These are phyloP conservation scores for Hyaena hyaena DNA, from an alignment of 2,113 vertebrate genomes.

Conservation along the genomic window DNA sequence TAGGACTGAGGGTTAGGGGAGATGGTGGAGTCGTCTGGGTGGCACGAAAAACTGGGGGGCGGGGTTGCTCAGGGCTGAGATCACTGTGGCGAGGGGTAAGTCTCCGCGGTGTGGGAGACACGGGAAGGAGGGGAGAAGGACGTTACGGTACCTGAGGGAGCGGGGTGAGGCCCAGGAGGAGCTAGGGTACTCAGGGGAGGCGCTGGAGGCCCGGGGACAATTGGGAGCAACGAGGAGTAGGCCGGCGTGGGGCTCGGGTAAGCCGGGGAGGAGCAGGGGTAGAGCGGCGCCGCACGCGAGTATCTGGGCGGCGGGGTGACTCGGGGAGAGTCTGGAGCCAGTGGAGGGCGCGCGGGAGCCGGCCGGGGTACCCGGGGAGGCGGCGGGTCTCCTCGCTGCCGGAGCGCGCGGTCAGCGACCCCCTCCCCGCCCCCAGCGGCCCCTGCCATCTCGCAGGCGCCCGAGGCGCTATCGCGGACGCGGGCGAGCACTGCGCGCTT, in stretches of 20 bases:
- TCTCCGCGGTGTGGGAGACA: neutral
- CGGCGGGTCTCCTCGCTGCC: neutral
- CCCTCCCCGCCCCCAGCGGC: constrained; percentile 86
- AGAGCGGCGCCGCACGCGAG: neutral
- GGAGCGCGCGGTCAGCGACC: neutral
- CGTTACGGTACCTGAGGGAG: too few relatives aligned
- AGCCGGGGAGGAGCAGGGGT: neutral
- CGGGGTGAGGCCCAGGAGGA: too few relatives aligned
- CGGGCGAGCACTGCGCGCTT: constrained; percentile 96
- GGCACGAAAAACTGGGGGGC: neutral
- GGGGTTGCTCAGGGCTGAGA: neutral
- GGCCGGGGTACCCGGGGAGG: rapidly evolving
- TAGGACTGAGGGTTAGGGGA: neutral
- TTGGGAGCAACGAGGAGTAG: neutral
- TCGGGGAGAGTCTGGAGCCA: neutral
- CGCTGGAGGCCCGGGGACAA: neutral
- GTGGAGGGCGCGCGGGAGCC: too few relatives aligned
- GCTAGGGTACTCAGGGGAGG: neutral
- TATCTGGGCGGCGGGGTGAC: neutral
- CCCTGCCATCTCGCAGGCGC: constrained; percentile 94
- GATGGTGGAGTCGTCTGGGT: neutral
- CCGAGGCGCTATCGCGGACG: constrained; percentile 94
- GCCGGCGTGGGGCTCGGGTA: neutral
- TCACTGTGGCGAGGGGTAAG: neutral
- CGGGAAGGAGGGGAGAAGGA: neutral